A percentile compares a stretch with the other conserved stretches of the same genome.
These are phyloP conservation scores for Pseudorasbora parva DNA, from an alignment of 2,113 vertebrate species.

Conservation along the genomic window DNA sequence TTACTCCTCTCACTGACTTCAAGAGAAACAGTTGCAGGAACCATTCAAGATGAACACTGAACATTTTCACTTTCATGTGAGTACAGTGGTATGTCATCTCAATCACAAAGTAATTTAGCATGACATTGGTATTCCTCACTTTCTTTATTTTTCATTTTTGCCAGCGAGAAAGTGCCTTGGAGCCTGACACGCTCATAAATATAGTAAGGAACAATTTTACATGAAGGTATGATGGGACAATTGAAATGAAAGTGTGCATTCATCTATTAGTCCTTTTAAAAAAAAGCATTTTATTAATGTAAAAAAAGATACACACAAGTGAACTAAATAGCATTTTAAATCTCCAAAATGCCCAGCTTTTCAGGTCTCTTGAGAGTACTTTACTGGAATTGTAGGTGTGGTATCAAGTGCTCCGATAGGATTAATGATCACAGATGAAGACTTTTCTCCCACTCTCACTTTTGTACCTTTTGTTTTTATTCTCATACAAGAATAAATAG, in stretches of 20 bases:
- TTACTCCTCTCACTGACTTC: not conserved
- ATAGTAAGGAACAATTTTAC: constrained; percentile 21
- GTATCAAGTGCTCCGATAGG: not conserved
- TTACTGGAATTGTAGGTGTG: not conserved
- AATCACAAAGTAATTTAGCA: constrained; percentile 29
- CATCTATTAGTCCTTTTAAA: not conserved
- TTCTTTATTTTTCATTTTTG: constrained; percentile 39
- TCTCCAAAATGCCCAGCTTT: not conserved
- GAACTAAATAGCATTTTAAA: not conserved
- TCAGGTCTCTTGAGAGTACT: not conserved
- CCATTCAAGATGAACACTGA: constrained; percentile 7
- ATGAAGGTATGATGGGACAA: not conserved
- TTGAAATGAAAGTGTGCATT: not conserved
- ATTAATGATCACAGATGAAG: constrained; percentile 3
- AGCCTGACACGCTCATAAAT: constrained; percentile 25
- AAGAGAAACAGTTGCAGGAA: constrained; percentile 6
- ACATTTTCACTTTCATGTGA: constrained; percentile 31
- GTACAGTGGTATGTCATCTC: constrained; percentile 9
- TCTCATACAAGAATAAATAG: not conserved
- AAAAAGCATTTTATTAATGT: not conserved
- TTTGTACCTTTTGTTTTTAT: not conserved
- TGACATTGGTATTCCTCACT: constrained; percentile 42
- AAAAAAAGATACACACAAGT: not conserved
- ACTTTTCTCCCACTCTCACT: not conserved
- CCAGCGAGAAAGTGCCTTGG: not conserved